Conservation (phyloP, 1,140 invertebrate species). For the Eubasilissa regina region DNA sequence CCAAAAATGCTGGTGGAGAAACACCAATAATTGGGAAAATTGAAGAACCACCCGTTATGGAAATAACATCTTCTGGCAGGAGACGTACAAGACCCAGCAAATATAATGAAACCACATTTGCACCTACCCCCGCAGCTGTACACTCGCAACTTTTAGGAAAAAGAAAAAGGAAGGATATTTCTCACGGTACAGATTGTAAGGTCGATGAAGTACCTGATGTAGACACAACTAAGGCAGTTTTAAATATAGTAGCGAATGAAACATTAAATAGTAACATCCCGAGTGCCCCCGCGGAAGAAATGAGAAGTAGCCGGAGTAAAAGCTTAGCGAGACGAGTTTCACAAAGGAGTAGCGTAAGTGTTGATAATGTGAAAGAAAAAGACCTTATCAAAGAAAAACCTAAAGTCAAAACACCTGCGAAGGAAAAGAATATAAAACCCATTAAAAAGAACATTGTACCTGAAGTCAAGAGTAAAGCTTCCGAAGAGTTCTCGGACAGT, state of each 20-base stretch:
- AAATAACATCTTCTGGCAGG: constrained; percentile 74
- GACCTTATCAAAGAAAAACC: constrained; percentile 37
- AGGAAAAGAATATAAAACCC: constrained; percentile 33
- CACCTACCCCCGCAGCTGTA: constrained; percentile 16
- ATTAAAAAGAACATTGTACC: constrained; percentile 30
- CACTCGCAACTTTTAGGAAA: constrained; percentile 40
- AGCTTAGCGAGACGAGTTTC: constrained; percentile 67
- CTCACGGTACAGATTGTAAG: background rate
- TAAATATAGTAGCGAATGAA: too few species aligned
- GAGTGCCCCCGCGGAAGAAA: constrained; percentile 60
- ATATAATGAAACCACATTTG: constrained; percentile 74
- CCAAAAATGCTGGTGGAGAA: constrained; percentile 8
- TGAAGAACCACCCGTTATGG: constrained; percentile 63
- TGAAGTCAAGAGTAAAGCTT: constrained; percentile 8
- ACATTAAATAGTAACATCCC: too few species aligned
- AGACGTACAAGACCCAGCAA: constrained; percentile 74
- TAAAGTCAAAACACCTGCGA: constrained; percentile 23
- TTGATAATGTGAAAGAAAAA: constrained; percentile 41
- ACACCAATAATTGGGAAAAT: constrained; percentile 56
- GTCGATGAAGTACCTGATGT: background rate
- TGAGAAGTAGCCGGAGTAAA: constrained; percentile 67
- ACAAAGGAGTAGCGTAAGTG: constrained; percentile 42
- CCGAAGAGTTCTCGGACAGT: constrained; percentile 65
- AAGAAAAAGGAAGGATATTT: constrained; percentile 52
- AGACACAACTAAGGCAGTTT: background rate